phyloP scores from a whole-genome alignment of 2,888 invertebrate species.

The Lycia hirtaria region DNA sequence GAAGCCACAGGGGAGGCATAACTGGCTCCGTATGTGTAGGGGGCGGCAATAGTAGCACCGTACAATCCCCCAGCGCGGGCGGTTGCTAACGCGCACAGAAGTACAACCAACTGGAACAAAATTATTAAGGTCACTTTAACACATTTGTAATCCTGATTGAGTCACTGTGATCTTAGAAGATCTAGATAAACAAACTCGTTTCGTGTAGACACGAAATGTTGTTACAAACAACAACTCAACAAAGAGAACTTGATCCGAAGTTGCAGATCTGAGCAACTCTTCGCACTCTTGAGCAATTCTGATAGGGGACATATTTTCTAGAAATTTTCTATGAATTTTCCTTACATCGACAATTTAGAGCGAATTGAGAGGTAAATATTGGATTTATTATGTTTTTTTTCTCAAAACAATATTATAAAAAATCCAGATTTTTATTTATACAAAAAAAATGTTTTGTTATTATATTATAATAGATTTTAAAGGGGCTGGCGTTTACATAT shows the following conservation, averaged over 20 bases:
- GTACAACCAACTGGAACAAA: slow-evolving; percentile 77
- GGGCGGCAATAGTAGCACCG: slow-evolving; percentile 57
- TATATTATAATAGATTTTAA: too few relatives aligned
- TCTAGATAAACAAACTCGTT: slow-evolving; percentile 29
- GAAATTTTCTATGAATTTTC: too few relatives aligned
- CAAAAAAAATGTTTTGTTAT: too few relatives aligned
- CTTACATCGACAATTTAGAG: too few relatives aligned
- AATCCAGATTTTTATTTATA: background rate
- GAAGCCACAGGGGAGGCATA: slow-evolving; percentile 44
- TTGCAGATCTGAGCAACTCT: slow-evolving; percentile 7
- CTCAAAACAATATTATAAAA: too few relatives aligned
- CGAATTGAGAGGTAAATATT: too few relatives aligned
- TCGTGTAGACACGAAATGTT: slow-evolving; percentile 17
- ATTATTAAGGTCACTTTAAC: slow-evolving; percentile 26
- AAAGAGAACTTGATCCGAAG: slow-evolving; percentile 16
- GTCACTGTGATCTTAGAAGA: slow-evolving; percentile 24
- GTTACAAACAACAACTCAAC: slow-evolving; percentile 19
- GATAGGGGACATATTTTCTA: background rate
- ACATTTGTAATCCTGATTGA: slow-evolving; percentile 22
- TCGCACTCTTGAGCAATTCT: background rate
- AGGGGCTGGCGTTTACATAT: too few relatives aligned
- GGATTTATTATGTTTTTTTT: too few relatives aligned
- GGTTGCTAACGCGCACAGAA: slow-evolving; percentile 84
- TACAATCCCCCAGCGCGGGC: slow-evolving; percentile 83
- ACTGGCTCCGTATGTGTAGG: slow-evolving; percentile 47